Evolutionary conservation across 2,888 invertebrate genomes (phyloP).

Genomic region (Carcina quercana): DNA sequence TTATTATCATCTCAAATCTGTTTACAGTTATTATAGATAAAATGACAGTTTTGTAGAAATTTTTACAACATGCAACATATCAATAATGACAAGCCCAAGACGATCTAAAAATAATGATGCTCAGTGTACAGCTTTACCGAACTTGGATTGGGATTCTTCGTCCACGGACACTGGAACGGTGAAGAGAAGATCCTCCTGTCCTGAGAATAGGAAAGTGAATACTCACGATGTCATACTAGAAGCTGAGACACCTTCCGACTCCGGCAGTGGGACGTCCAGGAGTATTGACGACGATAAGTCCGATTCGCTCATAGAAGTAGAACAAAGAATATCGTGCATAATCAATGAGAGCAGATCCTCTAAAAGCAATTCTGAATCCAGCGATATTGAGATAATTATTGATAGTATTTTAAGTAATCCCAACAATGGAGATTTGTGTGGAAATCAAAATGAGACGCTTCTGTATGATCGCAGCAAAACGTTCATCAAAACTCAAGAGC

Average conservation of each 20-base stretch:
- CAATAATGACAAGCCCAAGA: slow-evolving; percentile 71
- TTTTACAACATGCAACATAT: slow-evolving; percentile 41
- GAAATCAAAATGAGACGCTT: slow-evolving; percentile 38
- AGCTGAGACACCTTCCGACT: slow-evolving; percentile 57
- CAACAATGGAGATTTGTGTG: slow-evolving; percentile 33
- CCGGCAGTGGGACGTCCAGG: slow-evolving; percentile 55
- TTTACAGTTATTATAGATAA: not conserved
- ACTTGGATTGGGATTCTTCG: slow-evolving; percentile 82
- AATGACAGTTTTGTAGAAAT: slow-evolving; percentile 12
- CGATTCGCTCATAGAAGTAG: slow-evolving; percentile 56
- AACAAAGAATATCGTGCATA: slow-evolving; percentile 65
- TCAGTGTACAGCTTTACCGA: slow-evolving; percentile 48
- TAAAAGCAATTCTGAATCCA: slow-evolving; percentile 61
- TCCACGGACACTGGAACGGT: slow-evolving; percentile 82
- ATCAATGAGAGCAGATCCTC: slow-evolving; percentile 67
- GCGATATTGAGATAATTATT: slow-evolving; percentile 57
- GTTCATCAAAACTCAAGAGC: slow-evolving; percentile 43
- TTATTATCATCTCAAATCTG: no score
- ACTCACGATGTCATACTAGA: slow-evolving; percentile 50
- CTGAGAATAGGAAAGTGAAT: slow-evolving; percentile 42
- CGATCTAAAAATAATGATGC: slow-evolving; percentile 57
- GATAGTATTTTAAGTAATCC: slow-evolving; percentile 50
- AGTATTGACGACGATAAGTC: slow-evolving; percentile 53
- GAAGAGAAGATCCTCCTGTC: slow-evolving; percentile 76
- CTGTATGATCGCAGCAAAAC: slow-evolving; percentile 47